A percentile compares a stretch with the other conserved stretches of the same genome.
phyloP scores from a whole-genome alignment of 2,888 invertebrate genomes.

The Malthinus seriepunctatus region DNA sequence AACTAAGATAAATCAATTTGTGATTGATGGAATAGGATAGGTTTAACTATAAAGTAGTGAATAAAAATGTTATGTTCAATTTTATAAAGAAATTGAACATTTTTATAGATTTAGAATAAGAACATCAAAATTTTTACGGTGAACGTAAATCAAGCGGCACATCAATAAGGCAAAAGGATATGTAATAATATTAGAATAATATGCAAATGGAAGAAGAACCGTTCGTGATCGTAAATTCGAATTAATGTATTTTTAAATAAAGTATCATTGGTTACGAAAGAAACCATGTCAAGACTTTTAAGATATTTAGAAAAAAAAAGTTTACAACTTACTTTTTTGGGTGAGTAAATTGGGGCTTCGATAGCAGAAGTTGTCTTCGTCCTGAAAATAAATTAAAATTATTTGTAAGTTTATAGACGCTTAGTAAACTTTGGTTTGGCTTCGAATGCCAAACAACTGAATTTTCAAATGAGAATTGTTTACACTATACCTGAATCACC shows the following conservation, averaged over 20 bases:
- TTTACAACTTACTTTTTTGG: slow-evolving; percentile 32
- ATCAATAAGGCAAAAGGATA: slow-evolving; percentile 41
- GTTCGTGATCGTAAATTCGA: slow-evolving; percentile 46
- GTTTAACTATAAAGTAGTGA: slow-evolving; percentile 2
- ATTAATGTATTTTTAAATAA: slow-evolving; percentile 46
- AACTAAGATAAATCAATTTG: slow-evolving; percentile 2
- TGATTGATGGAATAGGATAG: slow-evolving; percentile 1
- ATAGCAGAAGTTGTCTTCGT: too few species aligned
- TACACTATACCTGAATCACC: too few species aligned
- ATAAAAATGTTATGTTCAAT: slow-evolving; percentile 7
- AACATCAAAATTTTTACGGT: slow-evolving; percentile 33
- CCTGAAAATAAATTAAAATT: too few species aligned
- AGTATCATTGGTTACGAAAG: slow-evolving; percentile 36
- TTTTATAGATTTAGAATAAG: slow-evolving; percentile 24
- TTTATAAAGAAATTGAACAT: slow-evolving; percentile 17
- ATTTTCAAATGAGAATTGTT: too few species aligned
- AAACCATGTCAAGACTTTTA: slow-evolving; percentile 35
- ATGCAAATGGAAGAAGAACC: slow-evolving; percentile 40
- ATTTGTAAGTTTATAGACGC: too few species aligned
- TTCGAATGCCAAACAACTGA: too few species aligned
- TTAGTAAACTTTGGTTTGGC: too few species aligned
- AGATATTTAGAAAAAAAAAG: slow-evolving; percentile 25
- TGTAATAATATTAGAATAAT: slow-evolving; percentile 41
- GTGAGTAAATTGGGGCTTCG: not conserved
- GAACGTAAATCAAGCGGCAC: slow-evolving; percentile 41